Evolutionary conservation across 2,113 vertebrate species (phyloP).

Genomic region (Arizona elegans): DNA sequence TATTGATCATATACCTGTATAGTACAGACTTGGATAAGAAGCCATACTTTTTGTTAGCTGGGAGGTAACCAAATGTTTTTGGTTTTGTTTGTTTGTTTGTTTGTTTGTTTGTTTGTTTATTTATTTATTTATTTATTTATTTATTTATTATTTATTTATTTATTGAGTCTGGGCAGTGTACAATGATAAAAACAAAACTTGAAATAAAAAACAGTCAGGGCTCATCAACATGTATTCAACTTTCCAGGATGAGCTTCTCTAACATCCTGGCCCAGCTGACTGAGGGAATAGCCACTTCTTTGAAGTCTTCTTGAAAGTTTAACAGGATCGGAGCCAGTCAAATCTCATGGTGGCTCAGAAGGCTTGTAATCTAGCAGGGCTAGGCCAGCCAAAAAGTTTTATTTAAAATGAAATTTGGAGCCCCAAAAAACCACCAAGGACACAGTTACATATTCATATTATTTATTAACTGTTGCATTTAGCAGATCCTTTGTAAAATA

Average conservation of each 20-base stretch:
- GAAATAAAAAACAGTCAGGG: background rate
- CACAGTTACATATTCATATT: background rate
- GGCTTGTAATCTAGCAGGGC: background rate
- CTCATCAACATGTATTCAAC: background rate
- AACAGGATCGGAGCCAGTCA: background rate
- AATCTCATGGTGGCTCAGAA: background rate
- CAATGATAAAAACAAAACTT: background rate
- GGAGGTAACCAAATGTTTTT: background rate
- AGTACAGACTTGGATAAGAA: background rate
- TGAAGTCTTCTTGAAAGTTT: background rate
- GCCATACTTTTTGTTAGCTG: background rate
- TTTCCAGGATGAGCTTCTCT: background rate
- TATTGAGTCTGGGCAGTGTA: background rate
- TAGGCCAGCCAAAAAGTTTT: background rate
- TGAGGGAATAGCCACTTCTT: background rate
- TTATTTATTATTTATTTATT: too few relatives aligned
- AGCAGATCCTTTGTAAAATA: background rate
- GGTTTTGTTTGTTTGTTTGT: too few relatives aligned
- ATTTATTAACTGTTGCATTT: background rate
- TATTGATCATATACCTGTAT: background rate
- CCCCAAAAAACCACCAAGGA: background rate
- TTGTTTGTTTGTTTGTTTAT: background rate
- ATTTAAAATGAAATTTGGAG: background rate
- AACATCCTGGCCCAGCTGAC: background rate
- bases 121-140: background rate